Percentiles rank a stretch among this genome's conserved stretches.
Evolutionary conservation across 64 coral and sea anemone species (phyloP).

Genomic region (Anthopleura sola): DNA sequence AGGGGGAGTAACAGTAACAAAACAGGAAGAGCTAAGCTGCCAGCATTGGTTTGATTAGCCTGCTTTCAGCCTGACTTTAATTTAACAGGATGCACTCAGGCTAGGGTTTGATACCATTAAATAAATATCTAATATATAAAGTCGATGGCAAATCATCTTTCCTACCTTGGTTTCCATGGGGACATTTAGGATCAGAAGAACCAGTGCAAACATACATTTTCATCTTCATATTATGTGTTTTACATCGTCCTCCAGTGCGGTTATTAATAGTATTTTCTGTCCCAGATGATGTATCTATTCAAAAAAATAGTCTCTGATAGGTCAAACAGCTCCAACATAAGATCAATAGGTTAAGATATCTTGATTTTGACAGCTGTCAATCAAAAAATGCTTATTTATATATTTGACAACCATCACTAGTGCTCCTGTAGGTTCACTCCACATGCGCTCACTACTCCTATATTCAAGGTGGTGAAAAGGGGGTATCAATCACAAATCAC

Average conservation of each 20-base stretch:
- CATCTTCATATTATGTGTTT: constrained; percentile 37
- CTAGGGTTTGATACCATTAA: neutral
- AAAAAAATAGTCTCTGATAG: no score
- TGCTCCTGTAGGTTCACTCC: no score
- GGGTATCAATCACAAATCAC: no score
- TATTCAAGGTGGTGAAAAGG: no score
- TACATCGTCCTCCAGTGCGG: constrained; percentile 26
- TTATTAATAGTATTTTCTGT: constrained; percentile 9
- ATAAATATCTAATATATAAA: neutral
- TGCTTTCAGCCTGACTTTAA: neutral
- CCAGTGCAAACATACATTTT: constrained; percentile 52
- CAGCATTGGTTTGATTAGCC: no score
- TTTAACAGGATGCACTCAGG: neutral
- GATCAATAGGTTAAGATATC: neutral
- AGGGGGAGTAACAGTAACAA: neutral
- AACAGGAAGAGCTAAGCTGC: no score
- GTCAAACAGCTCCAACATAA: no score
- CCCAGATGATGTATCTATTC: constrained; percentile 51
- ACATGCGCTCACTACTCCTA: no score
- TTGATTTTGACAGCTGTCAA: no score
- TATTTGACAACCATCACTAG: no score
- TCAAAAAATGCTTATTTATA: no score
- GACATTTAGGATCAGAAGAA: constrained; percentile 25
- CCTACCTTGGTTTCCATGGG: constrained; percentile 36
- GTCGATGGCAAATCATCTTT: neutral